Percentiles rank a stretch among this genome's conserved stretches.
phyloP scores from a whole-genome alignment of 1,140 invertebrate species.

The Melanaphis sacchari region DNA sequence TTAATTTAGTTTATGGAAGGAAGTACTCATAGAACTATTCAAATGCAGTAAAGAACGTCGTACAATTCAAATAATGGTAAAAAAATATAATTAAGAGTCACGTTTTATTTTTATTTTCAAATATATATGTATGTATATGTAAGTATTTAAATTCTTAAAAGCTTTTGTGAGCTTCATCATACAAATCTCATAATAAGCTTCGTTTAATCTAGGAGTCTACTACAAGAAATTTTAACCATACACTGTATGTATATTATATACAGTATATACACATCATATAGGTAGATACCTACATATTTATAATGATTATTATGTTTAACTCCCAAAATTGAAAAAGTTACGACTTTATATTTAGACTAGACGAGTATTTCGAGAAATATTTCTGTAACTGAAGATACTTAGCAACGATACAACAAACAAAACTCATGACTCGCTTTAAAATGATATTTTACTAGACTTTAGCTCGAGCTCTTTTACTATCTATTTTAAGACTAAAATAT shows the following conservation, averaged over 20 bases:
- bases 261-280: background rate
- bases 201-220: background rate
- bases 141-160: background rate
- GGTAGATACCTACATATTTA: background rate
- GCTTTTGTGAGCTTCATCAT: background rate
- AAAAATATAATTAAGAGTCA: too few relatives aligned
- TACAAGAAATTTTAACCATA: background rate
- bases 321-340: background rate
- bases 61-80: too few relatives aligned
- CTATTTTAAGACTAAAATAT: background rate
- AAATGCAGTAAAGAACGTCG: too few relatives aligned
- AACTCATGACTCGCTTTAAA: background rate
- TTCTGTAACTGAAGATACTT: background rate
- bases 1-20: too few relatives aligned
- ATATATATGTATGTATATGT: too few relatives aligned
- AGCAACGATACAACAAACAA: background rate
- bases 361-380: background rate
- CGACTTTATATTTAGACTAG: background rate
- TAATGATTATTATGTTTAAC: background rate
- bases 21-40: too few relatives aligned
- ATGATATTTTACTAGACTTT: background rate
- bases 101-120: too few relatives aligned
- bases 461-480: background rate
- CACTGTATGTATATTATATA: too few relatives aligned
- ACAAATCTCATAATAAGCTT: background rate